Base-by-base conservation (phyloP, 2,113 vertebrate species). In the Saccopteryx leptura region DNA sequence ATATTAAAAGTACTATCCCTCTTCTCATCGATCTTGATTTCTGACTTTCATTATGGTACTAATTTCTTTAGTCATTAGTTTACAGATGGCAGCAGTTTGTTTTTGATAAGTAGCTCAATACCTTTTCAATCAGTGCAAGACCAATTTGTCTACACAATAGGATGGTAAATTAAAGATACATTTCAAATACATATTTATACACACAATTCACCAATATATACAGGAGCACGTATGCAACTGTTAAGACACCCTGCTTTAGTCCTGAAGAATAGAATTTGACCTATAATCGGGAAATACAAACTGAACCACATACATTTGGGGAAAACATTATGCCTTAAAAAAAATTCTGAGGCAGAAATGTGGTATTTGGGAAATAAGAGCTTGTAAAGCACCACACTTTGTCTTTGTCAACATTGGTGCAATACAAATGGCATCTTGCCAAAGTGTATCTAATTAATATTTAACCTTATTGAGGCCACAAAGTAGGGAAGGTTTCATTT, bases 51-150 rank as follows among this genome's bases (percentile, higher is more conserved):
- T 58, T 88, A 88, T 50, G 58, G 14, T 87, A 52, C 9, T 92
- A 74, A 91, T 92, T 92, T 31, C 46, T 92, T 93, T 33, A 90
- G 33, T 78, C 31, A 33, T 92, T 92, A 89, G 93, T 94, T 94
- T 96, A 88, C 76, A 97, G 80, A 71, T 96, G 76, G 46, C 39
- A 96, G 65, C 56, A 83, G 88, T 96, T 96, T 96, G 81, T 93
- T 97, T 95, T 92, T 95, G 81, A 93, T 96, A 95, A 90, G 61
- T 50, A 65, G 84, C n/a, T 80, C 48, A 63, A n/a, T 95, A 58
- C 39, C 63, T 94, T 94, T 95, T 90, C 94, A 92, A 48, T 88
- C 78, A 96, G 71, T 85, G 63, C 72, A 63, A 75, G 80, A 72
- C 58, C 58, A 82, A 84, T 19, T 56, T 81, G 72, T 92, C 66